These are phyloP conservation scores for Gonocerus acuteangulatus DNA, from an alignment of 2,888 invertebrate genomes.

Conservation along the genomic window DNA sequence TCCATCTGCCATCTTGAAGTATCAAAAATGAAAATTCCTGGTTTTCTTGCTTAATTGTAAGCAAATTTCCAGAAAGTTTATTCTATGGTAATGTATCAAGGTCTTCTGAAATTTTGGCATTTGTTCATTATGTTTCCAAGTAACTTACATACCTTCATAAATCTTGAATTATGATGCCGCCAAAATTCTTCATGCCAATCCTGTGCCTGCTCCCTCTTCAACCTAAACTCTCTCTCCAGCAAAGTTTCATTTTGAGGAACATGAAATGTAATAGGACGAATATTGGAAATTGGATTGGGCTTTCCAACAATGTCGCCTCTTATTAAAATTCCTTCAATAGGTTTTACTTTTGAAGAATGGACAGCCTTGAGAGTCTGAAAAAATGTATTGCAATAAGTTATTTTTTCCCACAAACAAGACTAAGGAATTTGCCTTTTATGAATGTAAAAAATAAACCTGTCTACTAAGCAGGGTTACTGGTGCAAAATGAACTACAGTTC, in stretches of 20 bases:
- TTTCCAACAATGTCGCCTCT: conserved; percentile 63
- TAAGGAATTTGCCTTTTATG: too few species aligned
- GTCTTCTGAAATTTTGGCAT: too few species aligned
- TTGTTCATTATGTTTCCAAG: too few species aligned
- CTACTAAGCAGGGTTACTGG: too few species aligned
- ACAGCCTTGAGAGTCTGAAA: conserved; percentile 13
- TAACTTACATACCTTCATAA: conserved; percentile 65
- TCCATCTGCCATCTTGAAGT: too few species aligned
- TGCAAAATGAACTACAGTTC: too few species aligned
- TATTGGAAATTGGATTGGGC: conserved; percentile 70
- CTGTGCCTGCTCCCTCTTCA: conserved; percentile 60
- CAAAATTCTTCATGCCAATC: conserved; percentile 81
- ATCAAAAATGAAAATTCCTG: too few species aligned
- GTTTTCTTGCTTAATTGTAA: too few species aligned
- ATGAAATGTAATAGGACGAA: conserved; percentile 63
- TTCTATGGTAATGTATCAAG: too few species aligned
- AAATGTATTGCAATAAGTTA: background rate
- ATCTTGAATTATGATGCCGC: conserved; percentile 68
- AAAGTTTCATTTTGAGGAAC: conserved; percentile 57
- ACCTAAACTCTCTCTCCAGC: conserved; percentile 57
- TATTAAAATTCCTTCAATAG: background rate
- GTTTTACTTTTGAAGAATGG: conserved; percentile 11
- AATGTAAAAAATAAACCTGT: too few species aligned
- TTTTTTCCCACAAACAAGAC: too few species aligned
- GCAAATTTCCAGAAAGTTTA: too few species aligned